Percentiles rank a stretch among this genome's conserved stretches.
Conservation (phyloP, 1,140 invertebrate genomes). For the Pemphigus obesinymphae region DNA sequence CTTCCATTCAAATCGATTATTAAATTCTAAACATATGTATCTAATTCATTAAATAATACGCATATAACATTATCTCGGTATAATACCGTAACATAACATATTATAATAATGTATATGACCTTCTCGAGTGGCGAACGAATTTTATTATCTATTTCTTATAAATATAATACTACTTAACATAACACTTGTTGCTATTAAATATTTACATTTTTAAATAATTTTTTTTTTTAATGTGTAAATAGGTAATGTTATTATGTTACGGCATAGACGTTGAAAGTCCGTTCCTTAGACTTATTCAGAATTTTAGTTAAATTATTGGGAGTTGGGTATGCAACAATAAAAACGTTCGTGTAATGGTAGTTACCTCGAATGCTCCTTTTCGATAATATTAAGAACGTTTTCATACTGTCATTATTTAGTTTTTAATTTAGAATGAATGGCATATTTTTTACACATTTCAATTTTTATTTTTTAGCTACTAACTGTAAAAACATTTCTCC, state of each 20-base stretch:
- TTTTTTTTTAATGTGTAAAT: no score
- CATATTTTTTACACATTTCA: background rate
- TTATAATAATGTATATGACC: background rate
- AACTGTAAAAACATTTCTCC: background rate
- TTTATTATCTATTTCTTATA: background rate
- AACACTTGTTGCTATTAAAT: background rate
- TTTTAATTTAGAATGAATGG: background rate
- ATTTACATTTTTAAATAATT: background rate
- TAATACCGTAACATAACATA: background rate
- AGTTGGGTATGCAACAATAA: conserved; percentile 17
- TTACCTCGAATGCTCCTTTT: background rate
- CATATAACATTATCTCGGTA: background rate
- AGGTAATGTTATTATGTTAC: no score
- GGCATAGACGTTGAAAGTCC: no score
- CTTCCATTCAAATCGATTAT: background rate
- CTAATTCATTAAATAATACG: background rate
- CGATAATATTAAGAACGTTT: background rate
- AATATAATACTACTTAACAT: background rate
- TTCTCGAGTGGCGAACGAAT: background rate
- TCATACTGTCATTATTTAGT: background rate
- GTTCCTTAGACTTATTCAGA: no score
- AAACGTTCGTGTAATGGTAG: background rate
- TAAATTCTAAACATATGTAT: background rate
- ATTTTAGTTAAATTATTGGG: background rate
- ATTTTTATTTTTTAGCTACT: background rate